Conservation (phyloP, 2,113 vertebrate genomes). For the Poeciliopsis occidentalis region DNA sequence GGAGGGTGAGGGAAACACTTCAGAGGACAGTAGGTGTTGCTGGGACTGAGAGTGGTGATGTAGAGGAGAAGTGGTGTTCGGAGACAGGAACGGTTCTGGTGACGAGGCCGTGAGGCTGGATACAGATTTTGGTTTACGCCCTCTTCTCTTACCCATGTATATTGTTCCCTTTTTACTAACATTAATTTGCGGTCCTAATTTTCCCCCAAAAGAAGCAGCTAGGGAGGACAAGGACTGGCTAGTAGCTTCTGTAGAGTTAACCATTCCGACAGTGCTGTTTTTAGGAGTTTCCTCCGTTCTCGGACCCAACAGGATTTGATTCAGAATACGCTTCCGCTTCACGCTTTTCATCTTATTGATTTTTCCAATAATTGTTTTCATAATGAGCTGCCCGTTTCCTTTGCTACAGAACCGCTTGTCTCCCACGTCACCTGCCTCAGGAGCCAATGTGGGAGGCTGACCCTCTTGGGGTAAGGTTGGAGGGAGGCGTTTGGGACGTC, state of each 20-base stretch:
- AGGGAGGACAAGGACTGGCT: slow-evolving; percentile 89
- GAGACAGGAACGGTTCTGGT: slow-evolving; percentile 77
- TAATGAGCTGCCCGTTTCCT: slow-evolving; percentile 92
- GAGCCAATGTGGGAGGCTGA: slow-evolving; percentile 81
- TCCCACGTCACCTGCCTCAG: slow-evolving; percentile 84
- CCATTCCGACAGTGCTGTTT: slow-evolving; percentile 42
- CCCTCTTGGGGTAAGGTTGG: slow-evolving; percentile 83
- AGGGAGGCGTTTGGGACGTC: slow-evolving; percentile 92
- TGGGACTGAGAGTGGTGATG: slow-evolving; percentile 77
- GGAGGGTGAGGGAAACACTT: slow-evolving; percentile 90
- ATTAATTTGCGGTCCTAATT: slow-evolving; percentile 95
- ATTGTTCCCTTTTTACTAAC: slow-evolving; percentile 99
- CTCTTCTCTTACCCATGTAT: slow-evolving; percentile 97
- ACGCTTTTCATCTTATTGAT: slow-evolving; percentile 99
- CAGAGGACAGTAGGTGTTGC: slow-evolving; percentile 81
- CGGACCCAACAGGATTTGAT: slow-evolving; percentile 88
- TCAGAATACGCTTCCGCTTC: slow-evolving; percentile 93
- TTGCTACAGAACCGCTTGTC: slow-evolving; percentile 86
- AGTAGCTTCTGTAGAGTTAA: slow-evolving; percentile 77
- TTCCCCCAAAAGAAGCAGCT: slow-evolving; percentile 93
- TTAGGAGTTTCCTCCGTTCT: slow-evolving; percentile 74
- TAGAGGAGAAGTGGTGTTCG: slow-evolving; percentile 79
- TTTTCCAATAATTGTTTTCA: slow-evolving; percentile 97
- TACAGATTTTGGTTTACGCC: slow-evolving; percentile 92
- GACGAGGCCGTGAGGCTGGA: slow-evolving; percentile 49